Base-by-base conservation (phyloP, 2,888 invertebrate genomes). In the Sesamia inferens region DNA sequence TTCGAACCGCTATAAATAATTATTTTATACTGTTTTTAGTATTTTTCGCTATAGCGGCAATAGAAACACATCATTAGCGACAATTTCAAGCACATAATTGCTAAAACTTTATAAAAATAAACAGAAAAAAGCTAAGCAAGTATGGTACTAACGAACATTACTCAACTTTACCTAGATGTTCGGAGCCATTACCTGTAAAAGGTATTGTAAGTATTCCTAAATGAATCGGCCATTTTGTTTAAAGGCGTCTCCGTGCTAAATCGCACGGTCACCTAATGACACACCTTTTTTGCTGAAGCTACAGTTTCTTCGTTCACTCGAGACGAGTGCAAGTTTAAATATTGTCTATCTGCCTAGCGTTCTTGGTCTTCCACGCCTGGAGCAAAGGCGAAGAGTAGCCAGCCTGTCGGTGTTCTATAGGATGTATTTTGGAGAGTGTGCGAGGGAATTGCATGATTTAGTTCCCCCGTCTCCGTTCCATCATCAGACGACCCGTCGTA, bases 261-360 rank as follows among this genome's bases (percentile, higher is more conserved):
- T 51, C 24, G 81, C 79, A 16, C 51, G 61, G 68, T 81, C 81
- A 81, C 55, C 44, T 59, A 79, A 83, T 82, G 83, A 79, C 75
- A 75, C 73, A 51, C 54, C 22, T 64, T 79, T 78, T 82, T 83
- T 71, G 68, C 59, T 70, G 57, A 70, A 64, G 79, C 51, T 82
- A 71, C 68, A 48, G 44, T 68, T 47, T 24, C 70, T 83, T 75
- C 77, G 69, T 83, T 63, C 31, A 66, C 11, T 16, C 58, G 2
- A 65, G 65, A 68, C 58, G 71, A 75, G 44, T 74, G 78, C 61
- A 68, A 59, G 64, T 81, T 81, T 57, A 71, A 79, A 82, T 82
- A 74, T 71, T 31, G 57, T 58, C 16, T 24, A 64, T 47, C 19
- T 48, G 8, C 19, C 14, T 31, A 19, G n/a, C 48, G 0, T 5